Evolutionary conservation across 2,797 vertebrate genomes (phyloP).

Genomic region (Pseudochaenichthys georgianus): DNA sequence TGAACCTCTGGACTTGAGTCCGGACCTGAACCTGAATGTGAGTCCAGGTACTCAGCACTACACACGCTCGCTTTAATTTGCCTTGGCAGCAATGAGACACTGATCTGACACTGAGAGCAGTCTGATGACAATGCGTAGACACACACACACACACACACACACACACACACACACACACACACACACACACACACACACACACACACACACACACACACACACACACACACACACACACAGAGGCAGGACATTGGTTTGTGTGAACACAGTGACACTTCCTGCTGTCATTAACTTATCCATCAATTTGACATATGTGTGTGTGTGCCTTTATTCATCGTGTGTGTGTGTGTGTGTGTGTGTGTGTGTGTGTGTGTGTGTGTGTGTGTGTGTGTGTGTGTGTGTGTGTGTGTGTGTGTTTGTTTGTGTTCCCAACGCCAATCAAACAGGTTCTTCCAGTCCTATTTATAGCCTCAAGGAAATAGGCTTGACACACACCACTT

Average conservation of each 20-base stretch:
- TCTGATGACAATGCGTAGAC: slow-evolving; percentile 41
- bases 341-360: slow-evolving; percentile 11
- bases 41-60: too few species aligned
- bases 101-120: slow-evolving; percentile 69
- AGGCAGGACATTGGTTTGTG: slow-evolving; percentile 16
- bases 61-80: slow-evolving; percentile 49
- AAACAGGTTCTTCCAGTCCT: slow-evolving; percentile 63
- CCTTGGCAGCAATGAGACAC: slow-evolving; percentile 58
- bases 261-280: slow-evolving; percentile 29
- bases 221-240: slow-evolving; percentile 8
- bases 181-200: background rate
- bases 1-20: too few species aligned
- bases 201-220: background rate
- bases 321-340: too few species aligned
- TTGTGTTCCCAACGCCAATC: background rate
- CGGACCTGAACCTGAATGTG: too few species aligned
- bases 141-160: slow-evolving; percentile 20
- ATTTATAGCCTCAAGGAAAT: slow-evolving; percentile 65
- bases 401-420: slow-evolving; percentile 2
- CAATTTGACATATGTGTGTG: background rate
- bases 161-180: slow-evolving; percentile 16
- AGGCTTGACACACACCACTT: slow-evolving; percentile 17
- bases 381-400: slow-evolving; percentile 8
- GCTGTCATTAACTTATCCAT: slow-evolving; percentile 5
- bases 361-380: slow-evolving; percentile 13